Evolutionary conservation across 2,888 invertebrate species (phyloP), one percentile per base, ranked within the genome.

Genomic region (Aphidoletes aphidimyza): DNA sequence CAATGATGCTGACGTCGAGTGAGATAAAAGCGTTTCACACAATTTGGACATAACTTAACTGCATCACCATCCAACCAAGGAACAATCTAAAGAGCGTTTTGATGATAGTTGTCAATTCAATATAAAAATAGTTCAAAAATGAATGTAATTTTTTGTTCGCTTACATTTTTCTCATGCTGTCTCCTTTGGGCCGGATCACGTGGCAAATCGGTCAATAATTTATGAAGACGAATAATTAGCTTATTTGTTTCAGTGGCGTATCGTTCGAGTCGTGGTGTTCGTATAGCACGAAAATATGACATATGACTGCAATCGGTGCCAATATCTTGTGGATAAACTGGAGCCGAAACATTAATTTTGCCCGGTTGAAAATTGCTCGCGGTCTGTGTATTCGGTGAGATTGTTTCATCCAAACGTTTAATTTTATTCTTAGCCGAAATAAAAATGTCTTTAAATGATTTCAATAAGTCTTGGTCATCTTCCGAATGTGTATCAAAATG

Each of bases 191-290:
- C 91, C 19, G 93, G 93, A 87, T 95, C 94, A 86, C 91, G 89
- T 6, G 97, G 96, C 90, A 95, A 93, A 88, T 96, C 95, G 87
- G 94, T 93, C 47, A 98, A 92, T 85, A 99, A 91, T 89, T 97
- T 96, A 90, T 98, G 97, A 87, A 99, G 91, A 87, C 99, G 92
- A 88, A 99, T 98, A 84, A 99, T 92, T 85, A 99, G 91, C 90
- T 97, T 98, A 89, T 99, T 99, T 0, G 98, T 98, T 91, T 98
- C 97, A 14, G 96, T 94, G 0, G 97, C 96, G 88, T 95, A 96
- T 87, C 97, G 93, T 90, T 98, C 98, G 85, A 98, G 91, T 85
- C 95, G 91, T 0, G 92, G 91, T 87, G 93, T 93, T 86, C 95
- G 90, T n/a, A 39, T 36, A n/a, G 26, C 37, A 85, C 39, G 95